Base-by-base conservation (phyloP, 2,797 vertebrate genomes). In the Merluccius polli region DNA sequence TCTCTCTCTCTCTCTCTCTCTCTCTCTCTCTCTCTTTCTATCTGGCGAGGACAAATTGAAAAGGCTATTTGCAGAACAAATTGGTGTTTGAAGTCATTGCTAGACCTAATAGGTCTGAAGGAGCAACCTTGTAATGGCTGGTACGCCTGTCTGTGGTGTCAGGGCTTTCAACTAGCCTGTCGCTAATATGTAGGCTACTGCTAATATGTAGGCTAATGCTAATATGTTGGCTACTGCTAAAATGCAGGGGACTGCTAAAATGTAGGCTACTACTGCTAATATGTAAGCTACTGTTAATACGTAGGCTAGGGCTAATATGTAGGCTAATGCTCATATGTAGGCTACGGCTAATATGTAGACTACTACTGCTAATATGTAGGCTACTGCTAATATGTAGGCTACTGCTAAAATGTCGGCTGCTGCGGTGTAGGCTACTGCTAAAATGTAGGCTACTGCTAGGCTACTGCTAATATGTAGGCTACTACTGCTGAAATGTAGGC, bases 61-160 rank as follows among this genome's bases (percentile, higher is more conserved):
- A 89, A 86, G 90, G 90, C 93, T 93, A 94, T 94, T 95, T 94
- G 89, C 92, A 91, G 92, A 94, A 94, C 92, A 94, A 94, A 94
- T 94, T 93, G 91, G 86, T 90, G 90, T 94, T 93, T 93, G 92
- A 94, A 94, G 89, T 91, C 89, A 86, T 91, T 88, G 93, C 89
- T 86, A 84, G 88, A 90, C 90, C 90, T 93, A 94, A 93, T 93
- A 90, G 90, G 88, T 92, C 90, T 93, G 89, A 92, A 88, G 90
- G 89, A 93, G 90, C 88, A 85, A 89, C 87, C 88, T 72, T 69
- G 86, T 89, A 89, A 91, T 87, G 86, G 88, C 87, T 89, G 88
- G 87, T 90, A 88, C 82, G 85, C 91, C 93, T 91, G 90, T 89
- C 88, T 87, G 88, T 41, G 82, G 84, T 78, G 89, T 86, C 84